Conservation (phyloP, 2,797 vertebrate species). For the Leptodactylus fallax region DNA sequence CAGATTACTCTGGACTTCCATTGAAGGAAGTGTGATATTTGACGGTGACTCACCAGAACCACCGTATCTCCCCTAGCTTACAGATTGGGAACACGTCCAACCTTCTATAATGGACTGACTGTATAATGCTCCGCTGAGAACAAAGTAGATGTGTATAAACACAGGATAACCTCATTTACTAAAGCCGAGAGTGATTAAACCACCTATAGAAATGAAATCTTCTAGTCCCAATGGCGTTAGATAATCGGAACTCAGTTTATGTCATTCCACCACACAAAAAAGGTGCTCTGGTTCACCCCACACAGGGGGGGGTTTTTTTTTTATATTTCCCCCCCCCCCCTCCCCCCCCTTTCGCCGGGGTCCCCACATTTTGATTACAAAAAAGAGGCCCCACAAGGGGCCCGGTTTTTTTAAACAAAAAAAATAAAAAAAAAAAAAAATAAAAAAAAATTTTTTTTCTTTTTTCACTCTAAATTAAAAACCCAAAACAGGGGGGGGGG, state of each 20-base stretch:
- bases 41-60: neutral
- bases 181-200: neutral
- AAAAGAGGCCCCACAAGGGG: too few species aligned
- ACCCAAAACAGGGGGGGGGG: too few species aligned
- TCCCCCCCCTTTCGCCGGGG: too few species aligned
- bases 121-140: neutral
- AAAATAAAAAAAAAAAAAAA: too few species aligned
- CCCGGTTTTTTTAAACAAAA: too few species aligned
- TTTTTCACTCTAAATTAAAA: too few species aligned
- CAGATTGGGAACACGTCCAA: neutral
- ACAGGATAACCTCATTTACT: neutral
- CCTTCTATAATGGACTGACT: neutral
- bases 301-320: neutral
- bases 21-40: neutral
- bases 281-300: neutral
- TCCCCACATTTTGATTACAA: too few species aligned
- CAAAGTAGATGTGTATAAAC: neutral
- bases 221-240: too few species aligned
- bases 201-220: neutral
- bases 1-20: neutral
- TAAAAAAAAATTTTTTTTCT: too few species aligned
- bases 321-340: too few species aligned
- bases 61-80: neutral
- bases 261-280: too few species aligned
- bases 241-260: too few species aligned